Base-by-base conservation (phyloP, 2,888 invertebrate species). In the Patella pellucida region DNA sequence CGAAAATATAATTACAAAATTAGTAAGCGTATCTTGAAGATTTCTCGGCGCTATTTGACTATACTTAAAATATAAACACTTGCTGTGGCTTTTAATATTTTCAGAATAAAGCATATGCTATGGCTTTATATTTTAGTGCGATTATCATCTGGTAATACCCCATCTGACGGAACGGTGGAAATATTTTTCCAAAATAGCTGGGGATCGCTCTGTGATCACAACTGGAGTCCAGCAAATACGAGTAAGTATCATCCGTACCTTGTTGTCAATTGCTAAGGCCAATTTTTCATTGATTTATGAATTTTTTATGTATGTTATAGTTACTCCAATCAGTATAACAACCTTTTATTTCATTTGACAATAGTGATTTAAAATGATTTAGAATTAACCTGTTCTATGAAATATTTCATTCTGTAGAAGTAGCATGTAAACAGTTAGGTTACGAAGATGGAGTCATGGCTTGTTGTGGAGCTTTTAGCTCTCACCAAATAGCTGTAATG, bases 131-230 rank as follows among this genome's bases (percentile, higher is more conserved):
- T 81, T 81, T 41, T 77, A 86, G 86, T 84, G 50, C 82, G 84
- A 51, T 52, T 86, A 9, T 75, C 74, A 31, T 81, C 82, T 68
- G 86, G 86, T 15, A 81, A 85, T 73, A 73, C 76, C 15, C 69
- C 76, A 56, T 80, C 82, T 12, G 79, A 80, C 56, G 86, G 86
- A 11, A 81, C 83, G 27, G 84, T 85, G 0, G 83, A 85, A 71
- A 83, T 85, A 12, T 81, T 83, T 74, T 78, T 82, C n/a, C 82
- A 85, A 78, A 94, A 93, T 1, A 92, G 92, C 78, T 95, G 94
- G 93, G 95, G 95, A 0, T 93, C 93, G 78, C 93, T 95, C 7
- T 95, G 95, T 87, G 95, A 95, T 85, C 94, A 95, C 83, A 93
- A 93, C 82, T 95, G 95, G 87, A 94, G 93, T 12, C 90, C 94